Base-by-base conservation (phyloP, 2,113 vertebrate species). In the Neotragus pygmaeus region DNA sequence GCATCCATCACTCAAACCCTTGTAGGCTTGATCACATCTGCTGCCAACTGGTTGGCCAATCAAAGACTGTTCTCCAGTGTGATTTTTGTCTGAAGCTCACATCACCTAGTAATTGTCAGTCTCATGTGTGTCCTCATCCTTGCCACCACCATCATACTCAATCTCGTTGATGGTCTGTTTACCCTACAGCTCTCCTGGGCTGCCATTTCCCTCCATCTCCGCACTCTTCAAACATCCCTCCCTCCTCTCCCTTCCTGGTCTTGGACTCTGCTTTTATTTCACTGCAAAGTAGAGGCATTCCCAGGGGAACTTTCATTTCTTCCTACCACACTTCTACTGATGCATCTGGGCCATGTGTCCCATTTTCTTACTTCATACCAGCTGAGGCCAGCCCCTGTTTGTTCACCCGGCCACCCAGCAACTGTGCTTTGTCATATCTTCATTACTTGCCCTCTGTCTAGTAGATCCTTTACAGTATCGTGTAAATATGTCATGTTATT, bases 291-390 rank as follows among this genome's bases (percentile, higher is more conserved):
- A 75, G 55, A 93, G 39, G 43, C 43, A 60, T 9, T 77, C 49
- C 30, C 83, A 81, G 62, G n/a, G 36, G 49, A 70, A 9, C 25
- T 21, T 60, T 47, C 2, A 5, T 16, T 16, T 60, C 39, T 73
- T 39, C 33, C 53, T 58, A 2, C 33, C 28, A n/a, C 28, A 10
- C 33, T 6, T 25, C 25, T 43, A 4, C 55, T 11, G 28, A 78
- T 8, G 13, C 7, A n/a, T 28, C 25, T n/a, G 19, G 3, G 58
- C 15, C n/a, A 1, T 23, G 2, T 6, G 25, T 43, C 15, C 30
- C 13, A 25, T 33, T 73, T 55, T 15, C 64, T 55, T 15, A 39
- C 45, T 70, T 78, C 47, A n/a, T 43, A 6, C 49, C 8, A 27
- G 49, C 57, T 80, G 33, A 93, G 33, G 10, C 39, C 78, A 30